Percentiles rank a stretch among this genome's conserved stretches.
These are phyloP conservation scores for Xiphophorus couchianus DNA, from an alignment of 2,113 vertebrate genomes.

Conservation along the genomic window DNA sequence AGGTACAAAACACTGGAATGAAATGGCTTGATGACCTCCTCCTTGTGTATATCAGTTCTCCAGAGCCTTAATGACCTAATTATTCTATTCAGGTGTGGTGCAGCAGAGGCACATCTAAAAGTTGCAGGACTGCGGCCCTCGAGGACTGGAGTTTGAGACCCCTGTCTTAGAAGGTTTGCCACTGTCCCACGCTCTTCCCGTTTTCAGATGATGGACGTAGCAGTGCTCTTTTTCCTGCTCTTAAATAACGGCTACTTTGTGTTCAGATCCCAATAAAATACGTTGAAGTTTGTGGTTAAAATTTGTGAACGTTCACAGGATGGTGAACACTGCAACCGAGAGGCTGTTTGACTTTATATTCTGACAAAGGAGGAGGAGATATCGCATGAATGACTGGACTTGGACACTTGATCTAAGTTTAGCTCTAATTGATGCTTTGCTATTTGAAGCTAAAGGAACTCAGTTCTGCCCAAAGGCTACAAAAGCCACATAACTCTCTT, in stretches of 20 bases:
- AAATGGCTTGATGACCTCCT: no score
- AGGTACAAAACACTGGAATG: no score
- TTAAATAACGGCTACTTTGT: not conserved
- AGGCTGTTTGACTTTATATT: not conserved
- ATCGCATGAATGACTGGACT: constrained; percentile 6
- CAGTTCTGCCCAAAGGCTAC: constrained; percentile 10
- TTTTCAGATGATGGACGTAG: no score
- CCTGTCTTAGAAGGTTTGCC: no score
- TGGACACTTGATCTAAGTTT: constrained; percentile 13
- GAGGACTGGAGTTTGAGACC: no score
- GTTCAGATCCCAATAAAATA: not conserved
- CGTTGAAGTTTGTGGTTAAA: not conserved
- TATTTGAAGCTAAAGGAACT: constrained; percentile 23
- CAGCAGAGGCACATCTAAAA: no score
- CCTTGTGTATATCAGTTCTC: no score
- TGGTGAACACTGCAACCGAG: not conserved
- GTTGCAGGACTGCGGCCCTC: no score
- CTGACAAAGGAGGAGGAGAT: not conserved
- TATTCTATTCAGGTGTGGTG: no score
- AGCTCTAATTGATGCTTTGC: constrained; percentile 5
- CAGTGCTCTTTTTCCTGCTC: not conserved
- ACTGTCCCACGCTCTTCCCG: no score
- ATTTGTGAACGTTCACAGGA: not conserved
- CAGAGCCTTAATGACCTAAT: no score
- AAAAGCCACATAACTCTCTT: constrained; percentile 11